A percentile compares a stretch with the other conserved stretches of the same genome.
Evolutionary conservation across 2,888 invertebrate species (phyloP).

Genomic region (Patella caerulea): DNA sequence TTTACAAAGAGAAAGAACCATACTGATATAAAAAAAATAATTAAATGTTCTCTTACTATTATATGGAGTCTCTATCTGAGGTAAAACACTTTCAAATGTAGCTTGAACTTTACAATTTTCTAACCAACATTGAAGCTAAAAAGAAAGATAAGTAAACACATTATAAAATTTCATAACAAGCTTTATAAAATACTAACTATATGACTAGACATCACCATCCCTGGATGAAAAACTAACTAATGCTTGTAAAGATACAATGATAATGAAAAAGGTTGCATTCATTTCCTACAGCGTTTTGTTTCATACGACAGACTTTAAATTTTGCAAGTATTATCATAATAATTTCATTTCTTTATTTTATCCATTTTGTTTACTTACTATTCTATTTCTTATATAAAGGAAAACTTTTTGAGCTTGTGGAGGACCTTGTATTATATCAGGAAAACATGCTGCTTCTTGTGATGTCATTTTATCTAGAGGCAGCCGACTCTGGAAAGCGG

Average conservation of each 20-base stretch:
- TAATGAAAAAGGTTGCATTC: too few species aligned
- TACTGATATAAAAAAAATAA: too few species aligned
- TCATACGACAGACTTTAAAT: too few species aligned
- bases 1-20: too few species aligned
- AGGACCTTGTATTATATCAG: constrained; percentile 88
- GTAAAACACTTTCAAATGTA: constrained; percentile 84
- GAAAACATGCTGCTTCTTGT: constrained; percentile 92
- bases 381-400: constrained; percentile 89
- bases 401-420: constrained; percentile 89
- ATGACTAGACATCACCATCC: too few species aligned
- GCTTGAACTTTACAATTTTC: constrained; percentile 94
- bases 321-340: too few species aligned
- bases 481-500: constrained; percentile 82
- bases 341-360: too few species aligned
- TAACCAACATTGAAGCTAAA: constrained; percentile 89
- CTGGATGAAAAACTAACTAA: too few species aligned
- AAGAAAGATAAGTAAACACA: constrained; percentile 14
- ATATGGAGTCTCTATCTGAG: constrained; percentile 88
- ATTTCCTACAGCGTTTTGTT: too few species aligned
- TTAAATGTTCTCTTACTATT: constrained; percentile 77
- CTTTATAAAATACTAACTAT: too few species aligned
- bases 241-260: too few species aligned
- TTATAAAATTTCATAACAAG: neutral
- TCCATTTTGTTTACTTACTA: constrained; percentile 73
- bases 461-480: constrained; percentile 96